Conservation (phyloP, 2,888 invertebrate species). For the Campoplex capitator region DNA sequence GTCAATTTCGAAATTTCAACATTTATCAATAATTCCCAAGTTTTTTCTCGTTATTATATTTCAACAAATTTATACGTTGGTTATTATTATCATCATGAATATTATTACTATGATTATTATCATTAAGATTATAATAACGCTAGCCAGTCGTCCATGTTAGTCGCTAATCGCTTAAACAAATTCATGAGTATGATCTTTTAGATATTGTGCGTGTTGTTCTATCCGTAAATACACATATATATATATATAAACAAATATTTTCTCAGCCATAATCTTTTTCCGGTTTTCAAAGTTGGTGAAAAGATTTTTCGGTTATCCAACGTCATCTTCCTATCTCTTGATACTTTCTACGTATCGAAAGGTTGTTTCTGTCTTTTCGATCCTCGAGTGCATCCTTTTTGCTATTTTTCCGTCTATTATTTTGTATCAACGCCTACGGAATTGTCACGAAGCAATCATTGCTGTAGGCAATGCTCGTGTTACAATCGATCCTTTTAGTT, state of each 20-base stretch:
- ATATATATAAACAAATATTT: background rate
- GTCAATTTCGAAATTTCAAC: background rate
- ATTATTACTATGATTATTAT: slow-evolving; percentile 7
- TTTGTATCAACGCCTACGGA: slow-evolving; percentile 4
- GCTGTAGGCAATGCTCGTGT: slow-evolving; percentile 21
- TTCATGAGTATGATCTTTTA: slow-evolving; percentile 34
- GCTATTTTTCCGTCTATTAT: background rate
- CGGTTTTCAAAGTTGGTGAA: background rate
- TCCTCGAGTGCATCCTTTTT: background rate
- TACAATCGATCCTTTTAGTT: background rate
- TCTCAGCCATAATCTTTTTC: background rate
- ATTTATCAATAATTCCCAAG: background rate
- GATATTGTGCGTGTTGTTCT: slow-evolving; percentile 60
- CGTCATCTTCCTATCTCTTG: background rate
- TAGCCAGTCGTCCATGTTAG: slow-evolving; percentile 18
- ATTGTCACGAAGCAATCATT: slow-evolving; percentile 46
- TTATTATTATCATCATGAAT: slow-evolving; percentile 7
- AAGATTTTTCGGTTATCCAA: background rate
- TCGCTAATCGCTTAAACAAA: slow-evolving; percentile 34
- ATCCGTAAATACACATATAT: slow-evolving; percentile 18
- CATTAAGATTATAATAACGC: background rate
- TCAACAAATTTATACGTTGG: background rate
- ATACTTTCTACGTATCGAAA: background rate
- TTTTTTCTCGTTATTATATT: slow-evolving; percentile 3
- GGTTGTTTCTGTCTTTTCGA: background rate